Evolutionary conservation across 2,797 vertebrate genomes (phyloP).

Genomic region (Siniperca obscura): DNA sequence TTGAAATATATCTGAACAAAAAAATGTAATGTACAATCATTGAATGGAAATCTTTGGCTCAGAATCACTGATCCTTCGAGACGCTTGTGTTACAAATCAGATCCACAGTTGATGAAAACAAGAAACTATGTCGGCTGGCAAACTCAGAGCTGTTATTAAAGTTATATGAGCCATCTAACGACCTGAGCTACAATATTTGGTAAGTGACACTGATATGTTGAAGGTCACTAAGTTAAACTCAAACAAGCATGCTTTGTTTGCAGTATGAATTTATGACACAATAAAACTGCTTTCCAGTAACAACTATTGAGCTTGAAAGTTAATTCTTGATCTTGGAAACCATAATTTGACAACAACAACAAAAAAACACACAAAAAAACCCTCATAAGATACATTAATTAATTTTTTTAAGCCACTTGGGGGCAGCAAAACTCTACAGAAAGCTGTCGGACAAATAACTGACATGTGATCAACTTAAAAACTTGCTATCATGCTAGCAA

Average conservation of each 20-base stretch:
- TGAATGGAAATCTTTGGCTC: background rate
- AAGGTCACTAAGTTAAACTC: background rate
- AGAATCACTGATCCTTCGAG: background rate
- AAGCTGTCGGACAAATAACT: background rate
- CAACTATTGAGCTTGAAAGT: background rate
- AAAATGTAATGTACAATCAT: background rate
- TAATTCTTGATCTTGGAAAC: background rate
- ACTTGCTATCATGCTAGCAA: background rate
- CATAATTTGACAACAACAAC: background rate
- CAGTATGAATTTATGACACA: background rate
- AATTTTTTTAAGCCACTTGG: background rate
- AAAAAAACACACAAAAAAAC: no score
- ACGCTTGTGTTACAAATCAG: background rate
- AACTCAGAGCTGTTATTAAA: conserved; percentile 1
- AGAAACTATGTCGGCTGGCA: background rate
- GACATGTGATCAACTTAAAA: background rate
- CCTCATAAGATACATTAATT: no score
- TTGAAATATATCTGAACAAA: background rate
- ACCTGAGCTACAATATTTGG: background rate
- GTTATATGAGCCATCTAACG: background rate
- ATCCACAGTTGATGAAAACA: background rate
- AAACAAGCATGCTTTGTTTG: background rate
- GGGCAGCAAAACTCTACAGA: background rate
- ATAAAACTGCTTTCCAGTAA: background rate
- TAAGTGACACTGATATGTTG: background rate